phyloP scores from a whole-genome alignment of 1,140 invertebrate species.

The Dolichoris vasculosae region DNA sequence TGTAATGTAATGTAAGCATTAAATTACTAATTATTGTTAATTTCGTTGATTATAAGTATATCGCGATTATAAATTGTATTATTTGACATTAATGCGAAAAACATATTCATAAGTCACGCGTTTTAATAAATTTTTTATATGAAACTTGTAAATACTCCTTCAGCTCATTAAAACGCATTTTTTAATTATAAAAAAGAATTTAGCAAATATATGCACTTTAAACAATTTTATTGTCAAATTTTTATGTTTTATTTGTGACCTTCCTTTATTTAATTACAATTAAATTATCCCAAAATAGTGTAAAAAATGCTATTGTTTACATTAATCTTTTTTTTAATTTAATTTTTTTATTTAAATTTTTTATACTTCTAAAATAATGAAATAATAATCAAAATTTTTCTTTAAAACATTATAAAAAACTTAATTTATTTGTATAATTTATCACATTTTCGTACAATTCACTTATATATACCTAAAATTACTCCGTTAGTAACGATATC shows the following conservation, averaged over 20 bases:
- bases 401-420: slow-evolving; percentile 27
- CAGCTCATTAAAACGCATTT: slow-evolving; percentile 58
- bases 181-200: slow-evolving; percentile 55
- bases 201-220: slow-evolving; percentile 52
- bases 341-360: background rate
- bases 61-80: slow-evolving; percentile 52
- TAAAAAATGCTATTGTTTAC: too few relatives aligned
- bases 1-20: slow-evolving; percentile 50
- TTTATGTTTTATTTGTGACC: slow-evolving; percentile 36
- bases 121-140: slow-evolving; percentile 56
- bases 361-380: background rate
- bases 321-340: too few relatives aligned
- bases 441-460: slow-evolving; percentile 36
- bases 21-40: slow-evolving; percentile 53
- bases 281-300: background rate
- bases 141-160: slow-evolving; percentile 63
- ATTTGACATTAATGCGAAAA: slow-evolving; percentile 51
- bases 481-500: slow-evolving; percentile 75
- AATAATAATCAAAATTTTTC: background rate
- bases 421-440: slow-evolving; percentile 43
- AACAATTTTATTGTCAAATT: slow-evolving; percentile 48
- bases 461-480: slow-evolving; percentile 69
- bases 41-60: slow-evolving; percentile 52
- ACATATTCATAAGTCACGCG: slow-evolving; percentile 51
- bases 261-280: slow-evolving; percentile 1